Evolutionary conservation across 1,140 invertebrate genomes (phyloP).

Genomic region (Tetraneura akinire): DNA sequence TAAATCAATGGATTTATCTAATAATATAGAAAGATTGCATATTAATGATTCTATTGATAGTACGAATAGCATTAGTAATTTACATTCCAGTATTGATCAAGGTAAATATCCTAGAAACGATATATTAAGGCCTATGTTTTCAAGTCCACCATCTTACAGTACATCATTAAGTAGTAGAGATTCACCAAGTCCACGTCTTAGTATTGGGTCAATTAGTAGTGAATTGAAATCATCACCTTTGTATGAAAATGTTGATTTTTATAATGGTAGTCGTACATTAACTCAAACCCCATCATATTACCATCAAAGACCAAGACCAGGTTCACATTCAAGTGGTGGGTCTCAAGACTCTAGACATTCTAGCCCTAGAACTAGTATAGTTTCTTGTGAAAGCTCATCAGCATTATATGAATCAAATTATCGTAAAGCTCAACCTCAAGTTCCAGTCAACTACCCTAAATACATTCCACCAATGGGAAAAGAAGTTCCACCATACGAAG

Average conservation of each 20-base stretch:
- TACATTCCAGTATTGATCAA: constrained; percentile 32
- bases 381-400: constrained; percentile 54
- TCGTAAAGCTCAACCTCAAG: constrained; percentile 71
- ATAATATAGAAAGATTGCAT: constrained; percentile 14
- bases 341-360: constrained; percentile 63
- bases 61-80: constrained; percentile 5
- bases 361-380: constrained; percentile 61
- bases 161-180: constrained; percentile 5
- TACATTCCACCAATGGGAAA: constrained; percentile 59
- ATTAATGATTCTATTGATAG: constrained; percentile 16
- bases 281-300: constrained; percentile 66
- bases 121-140: constrained; percentile 22
- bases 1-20: constrained; percentile 31
- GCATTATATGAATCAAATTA: constrained; percentile 62
- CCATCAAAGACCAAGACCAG: constrained; percentile 63
- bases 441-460: constrained; percentile 66
- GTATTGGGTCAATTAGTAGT: constrained; percentile 15
- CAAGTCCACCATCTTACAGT: constrained; percentile 26
- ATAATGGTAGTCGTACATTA: constrained; percentile 61
- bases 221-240: constrained; percentile 61
- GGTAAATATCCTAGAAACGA: constrained; percentile 12
- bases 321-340: constrained; percentile 62
- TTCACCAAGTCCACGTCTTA: constrained; percentile 28
- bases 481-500: constrained; percentile 63
- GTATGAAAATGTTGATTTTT: constrained; percentile 82